Evolutionary conservation across 2,888 invertebrate species (phyloP).

Genomic region (Drosophila vallismaia): DNA sequence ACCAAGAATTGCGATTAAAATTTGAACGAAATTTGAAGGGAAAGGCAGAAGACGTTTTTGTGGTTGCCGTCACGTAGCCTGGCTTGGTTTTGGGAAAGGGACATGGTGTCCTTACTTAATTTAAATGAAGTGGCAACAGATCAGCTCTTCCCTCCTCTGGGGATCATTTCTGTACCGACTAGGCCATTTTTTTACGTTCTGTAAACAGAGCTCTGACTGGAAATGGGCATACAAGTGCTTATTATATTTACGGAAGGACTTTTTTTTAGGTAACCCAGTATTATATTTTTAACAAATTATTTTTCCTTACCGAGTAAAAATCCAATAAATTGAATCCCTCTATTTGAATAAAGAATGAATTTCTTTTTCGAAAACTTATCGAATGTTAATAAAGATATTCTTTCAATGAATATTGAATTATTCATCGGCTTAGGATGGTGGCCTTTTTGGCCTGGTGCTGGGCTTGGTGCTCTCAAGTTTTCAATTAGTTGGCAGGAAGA

Average conservation of each 20-base stretch:
- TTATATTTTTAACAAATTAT: background rate
- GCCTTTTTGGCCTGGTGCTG: background rate
- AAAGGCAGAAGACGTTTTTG: slow-evolving; percentile 61
- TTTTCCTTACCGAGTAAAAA: background rate
- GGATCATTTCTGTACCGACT: slow-evolving; percentile 64
- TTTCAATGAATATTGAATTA: slow-evolving; percentile 5
- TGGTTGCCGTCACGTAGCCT: slow-evolving; percentile 54
- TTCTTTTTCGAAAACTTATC: background rate
- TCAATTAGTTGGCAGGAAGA: slow-evolving; percentile 12
- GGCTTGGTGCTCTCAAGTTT: background rate
- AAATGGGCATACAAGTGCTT: background rate
- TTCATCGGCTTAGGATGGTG: background rate
- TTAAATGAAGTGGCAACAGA: slow-evolving; percentile 73
- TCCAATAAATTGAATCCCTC: slow-evolving; percentile 2
- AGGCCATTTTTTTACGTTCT: slow-evolving; percentile 55
- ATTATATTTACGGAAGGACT: background rate
- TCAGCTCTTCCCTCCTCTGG: slow-evolving; percentile 52
- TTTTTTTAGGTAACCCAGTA: slow-evolving; percentile 1
- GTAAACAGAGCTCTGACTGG: slow-evolving; percentile 39
- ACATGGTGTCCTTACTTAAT: slow-evolving; percentile 67
- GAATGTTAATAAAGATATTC: slow-evolving; percentile 1
- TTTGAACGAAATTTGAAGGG: slow-evolving; percentile 60
- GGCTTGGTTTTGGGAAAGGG: background rate
- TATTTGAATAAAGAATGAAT: background rate
- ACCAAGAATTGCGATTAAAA: slow-evolving; percentile 76